Percentiles rank a stretch among this genome's conserved stretches.
Evolutionary conservation across 2,113 vertebrate genomes (phyloP).

Genomic region (Dromaius novaehollandiae): DNA sequence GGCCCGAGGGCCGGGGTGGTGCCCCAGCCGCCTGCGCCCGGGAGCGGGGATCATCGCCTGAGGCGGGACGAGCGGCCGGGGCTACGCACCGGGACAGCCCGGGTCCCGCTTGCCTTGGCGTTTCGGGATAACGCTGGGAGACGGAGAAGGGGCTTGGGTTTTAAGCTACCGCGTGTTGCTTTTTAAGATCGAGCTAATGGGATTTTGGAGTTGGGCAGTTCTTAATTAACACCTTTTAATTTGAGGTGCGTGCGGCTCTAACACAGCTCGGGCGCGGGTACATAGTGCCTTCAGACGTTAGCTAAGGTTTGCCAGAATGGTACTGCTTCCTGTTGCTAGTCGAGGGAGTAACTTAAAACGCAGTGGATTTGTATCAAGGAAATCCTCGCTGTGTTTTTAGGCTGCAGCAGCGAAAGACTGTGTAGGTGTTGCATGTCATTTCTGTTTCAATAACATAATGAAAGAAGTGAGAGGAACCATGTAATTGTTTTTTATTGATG

Average conservation of each 20-base stretch:
- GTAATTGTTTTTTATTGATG: not conserved
- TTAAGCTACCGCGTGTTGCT: not conserved
- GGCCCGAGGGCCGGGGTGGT: no score
- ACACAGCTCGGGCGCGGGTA: not conserved
- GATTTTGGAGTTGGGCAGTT: not conserved
- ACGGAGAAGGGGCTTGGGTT: not conserved
- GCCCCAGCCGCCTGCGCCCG: no score
- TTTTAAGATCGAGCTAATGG: not conserved
- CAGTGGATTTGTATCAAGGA: not conserved
- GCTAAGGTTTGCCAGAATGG: not conserved
- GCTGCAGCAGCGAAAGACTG: not conserved
- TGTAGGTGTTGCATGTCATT: fast-evolving
- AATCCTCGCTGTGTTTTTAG: not conserved
- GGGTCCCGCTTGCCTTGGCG: not conserved
- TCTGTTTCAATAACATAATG: not conserved
- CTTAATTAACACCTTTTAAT: not conserved
- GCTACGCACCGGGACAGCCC: not conserved
- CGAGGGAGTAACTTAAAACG: not conserved
- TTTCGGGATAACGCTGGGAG: not conserved
- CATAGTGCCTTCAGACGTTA: not conserved
- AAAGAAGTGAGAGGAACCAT: not conserved
- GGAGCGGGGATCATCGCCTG: not conserved
- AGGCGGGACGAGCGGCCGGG: not conserved
- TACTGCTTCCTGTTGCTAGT: not conserved
- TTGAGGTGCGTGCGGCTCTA: not conserved